Evolutionary conservation across 1,140 invertebrate genomes (phyloP).

Genomic region (Scaptomyza graminum): DNA sequence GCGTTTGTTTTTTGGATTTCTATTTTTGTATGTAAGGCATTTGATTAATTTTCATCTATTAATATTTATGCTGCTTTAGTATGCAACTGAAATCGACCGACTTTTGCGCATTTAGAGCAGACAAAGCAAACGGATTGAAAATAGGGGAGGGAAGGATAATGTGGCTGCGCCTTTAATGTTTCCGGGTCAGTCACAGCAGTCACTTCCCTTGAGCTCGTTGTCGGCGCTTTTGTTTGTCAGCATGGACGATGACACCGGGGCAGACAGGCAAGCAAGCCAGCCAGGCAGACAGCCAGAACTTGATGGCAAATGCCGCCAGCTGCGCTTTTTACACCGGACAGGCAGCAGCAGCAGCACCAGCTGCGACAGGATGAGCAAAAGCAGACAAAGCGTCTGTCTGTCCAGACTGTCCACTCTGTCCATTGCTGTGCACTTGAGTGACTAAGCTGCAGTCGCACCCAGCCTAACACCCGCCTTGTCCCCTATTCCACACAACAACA

Average conservation of each 20-base stretch:
- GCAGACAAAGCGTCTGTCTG: conserved; percentile 56
- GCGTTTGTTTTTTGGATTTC: conserved; percentile 50
- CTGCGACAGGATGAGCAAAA: conserved; percentile 20
- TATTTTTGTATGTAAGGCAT: conserved; percentile 44
- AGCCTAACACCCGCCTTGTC: conserved; percentile 42
- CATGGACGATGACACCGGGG: conserved; percentile 74
- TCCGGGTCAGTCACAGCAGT: conserved; percentile 79
- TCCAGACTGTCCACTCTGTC: conserved; percentile 22
- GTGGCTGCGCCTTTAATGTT: conserved; percentile 71
- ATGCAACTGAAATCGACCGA: conserved; percentile 36
- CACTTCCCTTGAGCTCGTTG: conserved; percentile 80
- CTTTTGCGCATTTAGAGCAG: conserved; percentile 65
- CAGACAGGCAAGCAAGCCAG: conserved; percentile 23
- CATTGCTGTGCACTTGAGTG: conserved; percentile 74
- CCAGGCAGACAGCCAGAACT: conserved; percentile 24
- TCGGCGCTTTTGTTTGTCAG: conserved; percentile 80
- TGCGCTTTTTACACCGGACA: conserved; percentile 71
- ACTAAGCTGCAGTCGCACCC: conserved; percentile 69
- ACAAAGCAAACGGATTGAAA: conserved; percentile 42
- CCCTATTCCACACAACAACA: conserved; percentile 20
- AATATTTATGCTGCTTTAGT: conserved; percentile 77
- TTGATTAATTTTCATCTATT: conserved; percentile 76
- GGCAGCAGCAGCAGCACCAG: conserved; percentile 15
- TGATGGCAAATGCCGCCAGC: conserved; percentile 59
- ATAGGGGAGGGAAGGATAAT: neutral